Percentiles rank a stretch among this genome's conserved stretches.
phyloP scores from a whole-genome alignment of 2,113 vertebrate species.

The Bufo gargarizans region DNA sequence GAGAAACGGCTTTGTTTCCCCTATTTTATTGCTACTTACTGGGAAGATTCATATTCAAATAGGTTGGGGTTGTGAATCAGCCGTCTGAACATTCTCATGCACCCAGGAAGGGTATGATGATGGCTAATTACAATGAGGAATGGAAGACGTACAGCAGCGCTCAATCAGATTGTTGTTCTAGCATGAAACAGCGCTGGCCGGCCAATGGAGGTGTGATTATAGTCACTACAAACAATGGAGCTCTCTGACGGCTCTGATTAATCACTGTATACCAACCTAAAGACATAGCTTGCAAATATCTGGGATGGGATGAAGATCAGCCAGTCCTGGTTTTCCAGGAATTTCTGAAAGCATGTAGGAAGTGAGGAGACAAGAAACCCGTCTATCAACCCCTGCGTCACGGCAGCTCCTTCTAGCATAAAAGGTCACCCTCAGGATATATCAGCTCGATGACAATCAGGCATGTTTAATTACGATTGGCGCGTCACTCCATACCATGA shows the following conservation, averaged over 20 bases:
- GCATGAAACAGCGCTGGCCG: slow-evolving; percentile 74
- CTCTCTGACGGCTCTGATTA: slow-evolving; percentile 78
- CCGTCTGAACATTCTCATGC: slow-evolving; percentile 83
- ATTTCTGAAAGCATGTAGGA: not conserved
- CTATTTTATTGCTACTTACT: slow-evolving; percentile 73
- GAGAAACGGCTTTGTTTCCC: slow-evolving; percentile 81
- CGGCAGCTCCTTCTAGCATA: not conserved
- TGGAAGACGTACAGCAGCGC: slow-evolving; percentile 78
- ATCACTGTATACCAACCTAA: slow-evolving; percentile 70
- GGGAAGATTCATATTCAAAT: slow-evolving; percentile 93
- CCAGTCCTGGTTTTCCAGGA: slow-evolving; percentile 31
- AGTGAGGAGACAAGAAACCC: not conserved
- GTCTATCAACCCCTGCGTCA: not conserved
- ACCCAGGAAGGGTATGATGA: slow-evolving; percentile 82
- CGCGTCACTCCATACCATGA: not conserved
- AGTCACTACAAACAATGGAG: slow-evolving; percentile 78
- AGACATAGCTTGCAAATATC: not conserved
- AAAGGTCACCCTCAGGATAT: slow-evolving; percentile 23
- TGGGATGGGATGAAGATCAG: not conserved
- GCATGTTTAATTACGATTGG: not conserved
- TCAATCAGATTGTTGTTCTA: slow-evolving; percentile 85
- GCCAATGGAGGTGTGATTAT: slow-evolving; percentile 76
- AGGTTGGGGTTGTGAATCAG: slow-evolving; percentile 79
- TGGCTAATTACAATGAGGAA: slow-evolving; percentile 88
- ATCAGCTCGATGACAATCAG: not conserved